Conservation (phyloP, 2,797 vertebrate genomes). For the Hydrocynus forskahlii region DNA sequence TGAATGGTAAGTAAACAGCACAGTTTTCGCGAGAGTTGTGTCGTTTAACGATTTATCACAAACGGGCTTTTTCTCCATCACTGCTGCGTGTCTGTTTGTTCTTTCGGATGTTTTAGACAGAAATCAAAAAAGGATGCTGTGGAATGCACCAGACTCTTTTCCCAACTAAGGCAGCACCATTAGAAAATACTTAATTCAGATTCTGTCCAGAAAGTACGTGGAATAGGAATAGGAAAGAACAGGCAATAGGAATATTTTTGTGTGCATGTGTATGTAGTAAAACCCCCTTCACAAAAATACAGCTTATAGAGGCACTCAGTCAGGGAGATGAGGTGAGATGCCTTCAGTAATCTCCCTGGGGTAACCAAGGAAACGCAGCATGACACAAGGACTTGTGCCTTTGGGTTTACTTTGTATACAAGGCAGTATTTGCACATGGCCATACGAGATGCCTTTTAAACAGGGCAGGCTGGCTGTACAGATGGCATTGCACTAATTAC, state of each 20-base stretch:
- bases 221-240: not conserved
- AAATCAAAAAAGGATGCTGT: not conserved
- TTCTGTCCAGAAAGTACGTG: not conserved
- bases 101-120: not conserved
- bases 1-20: conserved; percentile 79
- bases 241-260: not conserved
- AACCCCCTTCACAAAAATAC: not conserved
- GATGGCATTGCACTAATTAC: conserved; percentile 63
- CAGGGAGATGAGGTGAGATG: conserved; percentile 31
- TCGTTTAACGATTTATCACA: conserved; percentile 2
- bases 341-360: conserved; percentile 32
- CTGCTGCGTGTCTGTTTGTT: not conserved
- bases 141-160: not conserved
- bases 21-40: conserved; percentile 3
- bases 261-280: not conserved
- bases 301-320: conserved; percentile 18
- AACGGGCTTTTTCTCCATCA: not conserved
- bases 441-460: conserved; percentile 6
- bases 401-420: conserved; percentile 31
- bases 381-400: conserved; percentile 13
- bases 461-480: conserved; percentile 47
- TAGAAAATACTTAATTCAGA: not conserved
- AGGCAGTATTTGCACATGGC: conserved; percentile 37
- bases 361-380: conserved; percentile 39
- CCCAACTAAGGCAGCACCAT: not conserved